Evolutionary conservation across 2,113 vertebrate genomes (phyloP).

Genomic region (Theristicus caerulescens): DNA sequence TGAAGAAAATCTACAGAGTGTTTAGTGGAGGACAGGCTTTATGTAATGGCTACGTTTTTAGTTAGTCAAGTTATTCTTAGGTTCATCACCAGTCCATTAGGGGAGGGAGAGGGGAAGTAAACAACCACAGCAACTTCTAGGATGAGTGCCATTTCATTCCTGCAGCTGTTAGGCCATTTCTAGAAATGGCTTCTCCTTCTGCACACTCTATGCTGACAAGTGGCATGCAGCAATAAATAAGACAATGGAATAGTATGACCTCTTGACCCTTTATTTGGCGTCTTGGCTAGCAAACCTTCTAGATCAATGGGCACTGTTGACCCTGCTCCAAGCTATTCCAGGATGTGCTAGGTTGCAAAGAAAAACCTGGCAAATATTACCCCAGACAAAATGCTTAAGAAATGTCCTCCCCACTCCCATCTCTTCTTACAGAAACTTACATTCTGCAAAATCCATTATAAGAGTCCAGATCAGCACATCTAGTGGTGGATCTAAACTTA

Average conservation of each 20-base stretch:
- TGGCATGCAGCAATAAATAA: slow-evolving; percentile 52
- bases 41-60: slow-evolving; percentile 42
- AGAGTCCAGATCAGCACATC: neutral
- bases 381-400: neutral
- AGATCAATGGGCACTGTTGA: neutral
- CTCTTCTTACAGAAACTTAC: neutral
- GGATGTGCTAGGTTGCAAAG: neutral
- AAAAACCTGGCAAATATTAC: neutral
- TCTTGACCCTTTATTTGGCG: slow-evolving; percentile 20
- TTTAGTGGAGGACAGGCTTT: neutral
- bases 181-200: slow-evolving; percentile 40
- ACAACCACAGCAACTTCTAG: slow-evolving; percentile 4
- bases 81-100: neutral
- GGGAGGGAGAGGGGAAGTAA: slow-evolving; percentile 28
- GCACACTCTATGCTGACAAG: neutral
- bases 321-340: neutral
- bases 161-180: slow-evolving; percentile 46
- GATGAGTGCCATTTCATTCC: slow-evolving; percentile 37
- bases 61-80: slow-evolving; percentile 34
- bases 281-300: neutral
- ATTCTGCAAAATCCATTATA: neutral
- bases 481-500: neutral
- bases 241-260: neutral
- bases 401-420: neutral
- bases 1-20: neutral